Conservation (phyloP, 2,888 invertebrate genomes). For the Tholera decimalis region DNA sequence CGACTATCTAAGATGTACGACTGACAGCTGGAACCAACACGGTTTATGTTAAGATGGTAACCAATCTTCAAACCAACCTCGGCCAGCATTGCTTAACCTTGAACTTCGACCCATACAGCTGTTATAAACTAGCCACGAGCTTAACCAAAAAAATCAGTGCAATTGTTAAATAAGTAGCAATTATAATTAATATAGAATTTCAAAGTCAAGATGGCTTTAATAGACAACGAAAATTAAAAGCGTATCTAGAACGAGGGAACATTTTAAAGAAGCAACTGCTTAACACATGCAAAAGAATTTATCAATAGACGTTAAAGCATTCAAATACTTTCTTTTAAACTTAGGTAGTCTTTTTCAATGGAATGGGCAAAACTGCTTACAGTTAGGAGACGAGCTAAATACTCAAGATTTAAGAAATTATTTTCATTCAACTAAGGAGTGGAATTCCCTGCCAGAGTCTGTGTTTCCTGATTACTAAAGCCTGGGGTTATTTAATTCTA, state of each 20-base stretch:
- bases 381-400: conserved; percentile 2
- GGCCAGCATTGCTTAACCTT: too few relatives aligned
- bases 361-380: neutral
- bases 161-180: neutral
- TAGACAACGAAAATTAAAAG: conserved; percentile 31
- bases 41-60: too few relatives aligned
- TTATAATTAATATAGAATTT: conserved; percentile 6
- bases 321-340: conserved; percentile 47
- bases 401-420: neutral
- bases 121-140: too few relatives aligned
- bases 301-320: conserved; percentile 30
- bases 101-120: too few relatives aligned
- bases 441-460: too few relatives aligned
- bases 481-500: too few relatives aligned
- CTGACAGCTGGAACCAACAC: too few relatives aligned
- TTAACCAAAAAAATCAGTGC: neutral
- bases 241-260: conserved; percentile 55
- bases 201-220: conserved; percentile 24
- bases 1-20: too few relatives aligned
- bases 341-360: conserved; percentile 20
- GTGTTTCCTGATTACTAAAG: too few relatives aligned
- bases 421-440: too few relatives aligned
- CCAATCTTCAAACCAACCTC: too few relatives aligned
- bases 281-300: conserved; percentile 41
- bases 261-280: conserved; percentile 11